Evolutionary conservation across 2,113 vertebrate genomes (phyloP).

Genomic region (Oxyruncus cristatus): DNA sequence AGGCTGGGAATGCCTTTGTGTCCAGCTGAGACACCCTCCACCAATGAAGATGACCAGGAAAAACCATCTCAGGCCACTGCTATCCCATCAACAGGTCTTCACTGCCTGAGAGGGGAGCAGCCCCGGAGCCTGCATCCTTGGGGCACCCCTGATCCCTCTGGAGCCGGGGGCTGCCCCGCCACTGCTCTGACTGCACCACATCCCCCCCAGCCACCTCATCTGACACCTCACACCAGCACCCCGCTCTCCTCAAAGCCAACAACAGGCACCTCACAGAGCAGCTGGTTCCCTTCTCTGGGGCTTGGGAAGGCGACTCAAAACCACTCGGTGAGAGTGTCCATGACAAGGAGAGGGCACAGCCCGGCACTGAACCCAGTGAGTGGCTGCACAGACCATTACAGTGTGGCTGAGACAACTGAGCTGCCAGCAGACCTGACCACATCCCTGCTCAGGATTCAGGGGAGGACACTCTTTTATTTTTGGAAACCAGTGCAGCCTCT

Average conservation of each 20-base stretch:
- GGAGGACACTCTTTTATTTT: background rate
- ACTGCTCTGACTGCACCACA: background rate
- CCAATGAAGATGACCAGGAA: background rate
- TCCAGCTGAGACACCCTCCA: background rate
- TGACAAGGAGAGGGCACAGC: background rate
- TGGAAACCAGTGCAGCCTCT: background rate
- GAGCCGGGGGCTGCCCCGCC: background rate
- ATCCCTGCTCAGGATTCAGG: background rate
- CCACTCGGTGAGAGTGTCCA: background rate
- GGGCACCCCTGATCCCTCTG: rapidly evolving
- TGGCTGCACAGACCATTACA: rapidly evolving
- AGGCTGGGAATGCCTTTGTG: background rate
- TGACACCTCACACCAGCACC: rapidly evolving
- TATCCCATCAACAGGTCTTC: background rate
- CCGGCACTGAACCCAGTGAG: background rate
- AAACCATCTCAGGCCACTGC: background rate
- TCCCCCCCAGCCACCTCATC: rapidly evolving
- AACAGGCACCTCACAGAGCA: rapidly evolving
- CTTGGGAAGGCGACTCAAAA: background rate
- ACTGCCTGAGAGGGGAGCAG: background rate
- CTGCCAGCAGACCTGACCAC: background rate
- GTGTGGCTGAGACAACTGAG: background rate
- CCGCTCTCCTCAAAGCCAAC: rapidly evolving
- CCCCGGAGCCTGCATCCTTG: background rate
- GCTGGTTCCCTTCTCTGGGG: background rate